Evolutionary conservation across 2,113 vertebrate genomes (phyloP), one percentile per base, ranked within the genome.

Genomic region (Hyla sarda): DNA sequence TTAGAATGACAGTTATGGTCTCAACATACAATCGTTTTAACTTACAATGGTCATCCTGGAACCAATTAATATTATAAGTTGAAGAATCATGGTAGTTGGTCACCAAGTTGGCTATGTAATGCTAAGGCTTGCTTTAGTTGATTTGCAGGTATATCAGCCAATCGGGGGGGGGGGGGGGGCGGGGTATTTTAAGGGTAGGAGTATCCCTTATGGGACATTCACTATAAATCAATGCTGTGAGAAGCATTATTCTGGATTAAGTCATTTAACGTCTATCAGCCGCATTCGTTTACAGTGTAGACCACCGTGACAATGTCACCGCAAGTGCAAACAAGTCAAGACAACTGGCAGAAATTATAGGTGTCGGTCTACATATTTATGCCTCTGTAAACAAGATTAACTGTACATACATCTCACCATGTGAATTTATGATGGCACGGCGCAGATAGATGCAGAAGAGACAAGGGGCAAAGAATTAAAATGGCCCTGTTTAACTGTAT

Each of bases 401-500:
- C 54, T 62, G 32, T 54, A 77, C 50, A 77, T 30, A 32, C 74
- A 54, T 77, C 28, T 13, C 16, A 21, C 32, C 23, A 56, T 14
- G 76, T 23, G 52, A 7, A n/a, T 34, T 79, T 37, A 80, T 80
- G 34, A 60, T 62, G 78, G 23, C 60, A 16, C 41, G 58, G 41
- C 37, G 10, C 34, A 60, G 28, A 50, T 50, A 76, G 52, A 76
- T 76, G 25, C 47, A 52, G 45, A 56, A 28, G 56, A 28, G 30
- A 30, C 34, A 62, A 25, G 34, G 56, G 37, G 78, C 78, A 28
- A 37, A 81, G 56, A 25, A 47, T 62, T 81, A 81, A 62, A 81
- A 81, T 81, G 56, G 34, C 34, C 78, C 21, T 81, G 34, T 65
- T 62, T 62, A 81, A 81, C 78, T 65, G 37, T 58, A 81, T 65